phyloP scores from a whole-genome alignment of 2,113 vertebrate genomes.

The Origma solitaria region DNA sequence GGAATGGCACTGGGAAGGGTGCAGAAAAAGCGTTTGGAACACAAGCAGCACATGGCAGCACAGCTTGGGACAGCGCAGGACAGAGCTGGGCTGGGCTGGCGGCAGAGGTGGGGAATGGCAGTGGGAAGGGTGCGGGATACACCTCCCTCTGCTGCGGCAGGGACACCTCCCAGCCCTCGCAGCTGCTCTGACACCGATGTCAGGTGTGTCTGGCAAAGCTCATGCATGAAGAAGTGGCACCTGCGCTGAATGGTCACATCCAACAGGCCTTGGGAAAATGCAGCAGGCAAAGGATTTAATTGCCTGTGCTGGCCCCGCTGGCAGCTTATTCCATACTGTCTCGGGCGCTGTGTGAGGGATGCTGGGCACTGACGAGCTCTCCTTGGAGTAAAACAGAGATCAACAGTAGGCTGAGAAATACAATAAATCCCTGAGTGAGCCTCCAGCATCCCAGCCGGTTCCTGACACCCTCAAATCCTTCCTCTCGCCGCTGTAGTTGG shows the following conservation, averaged over 20 bases:
- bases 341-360: not conserved
- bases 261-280: not conserved
- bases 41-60: not conserved
- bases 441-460: not conserved
- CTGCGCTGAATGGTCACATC: not conserved
- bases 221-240: not conserved
- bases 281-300: not conserved
- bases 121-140: accelerated
- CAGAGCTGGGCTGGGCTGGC: not conserved
- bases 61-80: not conserved
- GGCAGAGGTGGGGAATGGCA: not conserved
- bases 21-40: accelerated
- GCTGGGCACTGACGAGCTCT: not conserved
- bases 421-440: not conserved
- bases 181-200: not conserved
- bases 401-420: not conserved
- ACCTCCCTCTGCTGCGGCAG: not conserved
- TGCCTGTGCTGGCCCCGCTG: not conserved
- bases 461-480: not conserved
- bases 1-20: not conserved
- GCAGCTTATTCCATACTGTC: accelerated
- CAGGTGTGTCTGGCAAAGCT: not conserved
- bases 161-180: not conserved
- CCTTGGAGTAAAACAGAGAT: not conserved
- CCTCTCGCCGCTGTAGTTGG: accelerated